Evolutionary conservation across 2,888 invertebrate species (phyloP).

Genomic region (Meganola albula): DNA sequence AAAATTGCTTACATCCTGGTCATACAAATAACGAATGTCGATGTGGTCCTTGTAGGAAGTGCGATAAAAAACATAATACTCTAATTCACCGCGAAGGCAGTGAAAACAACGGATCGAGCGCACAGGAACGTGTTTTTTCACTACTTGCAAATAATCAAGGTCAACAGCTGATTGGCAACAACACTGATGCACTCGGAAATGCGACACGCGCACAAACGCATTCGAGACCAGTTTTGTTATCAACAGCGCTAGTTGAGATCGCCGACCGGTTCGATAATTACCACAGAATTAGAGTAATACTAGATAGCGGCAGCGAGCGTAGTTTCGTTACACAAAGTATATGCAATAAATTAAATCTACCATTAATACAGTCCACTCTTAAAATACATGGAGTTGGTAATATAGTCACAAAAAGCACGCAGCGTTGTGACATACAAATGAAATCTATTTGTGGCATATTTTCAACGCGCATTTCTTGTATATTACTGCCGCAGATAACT

Average conservation of each 20-base stretch:
- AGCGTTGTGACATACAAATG: conserved; percentile 11
- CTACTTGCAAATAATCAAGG: too few species aligned
- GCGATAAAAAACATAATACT: background rate
- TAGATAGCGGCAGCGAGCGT: conserved; percentile 19
- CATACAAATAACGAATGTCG: background rate
- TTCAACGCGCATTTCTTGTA: conserved; percentile 13
- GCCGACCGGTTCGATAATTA: conserved; percentile 8
- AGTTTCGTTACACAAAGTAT: conserved; percentile 11
- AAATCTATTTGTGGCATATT: conserved; percentile 11
- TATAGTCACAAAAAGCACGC: conserved; percentile 10
- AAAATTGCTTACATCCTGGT: conserved; percentile 20
- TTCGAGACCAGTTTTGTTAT: conserved; percentile 11
- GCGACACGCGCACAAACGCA: conserved; percentile 6
- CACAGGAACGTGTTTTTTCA: background rate
- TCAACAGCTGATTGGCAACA: background rate
- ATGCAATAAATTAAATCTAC: conserved; percentile 10
- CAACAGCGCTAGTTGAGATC: conserved; percentile 17
- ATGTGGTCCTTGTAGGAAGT: background rate
- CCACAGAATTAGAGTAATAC: conserved; percentile 15
- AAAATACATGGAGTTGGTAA: conserved; percentile 15
- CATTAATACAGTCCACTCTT: conserved; percentile 9
- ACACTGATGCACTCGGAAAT: background rate
- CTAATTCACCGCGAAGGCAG: background rate
- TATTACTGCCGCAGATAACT: conserved; percentile 13
- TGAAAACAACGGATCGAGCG: background rate